Evolutionary conservation across 1,140 invertebrate genomes (phyloP), one percentile per base, ranked within the genome.

Genomic region (Caenorhabditis briggsae): DNA sequence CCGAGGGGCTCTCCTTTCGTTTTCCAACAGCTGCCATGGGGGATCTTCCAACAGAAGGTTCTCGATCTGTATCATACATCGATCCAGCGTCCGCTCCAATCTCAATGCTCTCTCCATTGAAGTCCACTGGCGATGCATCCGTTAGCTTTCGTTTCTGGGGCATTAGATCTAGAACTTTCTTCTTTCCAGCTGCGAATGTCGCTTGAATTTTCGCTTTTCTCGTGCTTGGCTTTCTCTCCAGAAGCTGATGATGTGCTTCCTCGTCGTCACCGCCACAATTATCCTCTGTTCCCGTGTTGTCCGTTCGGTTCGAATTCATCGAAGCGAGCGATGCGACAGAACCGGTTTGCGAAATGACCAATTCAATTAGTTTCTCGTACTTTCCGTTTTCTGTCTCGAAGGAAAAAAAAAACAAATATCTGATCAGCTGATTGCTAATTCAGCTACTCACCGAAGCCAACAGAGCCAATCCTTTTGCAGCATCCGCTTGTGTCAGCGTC

Each of bases 161-260:
- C 82, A 87, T 87, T 16, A 87, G 70, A 59, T 84, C 82, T 9
- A 87, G 33, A 43, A 87, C 82, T 56, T 82, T 87, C 55, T 64
- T 84, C 86, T 87, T 87, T 58, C 86, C 86, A 41, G 86, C 86
- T 7, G 87, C 56, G 6, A 87, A 53, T 0, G 86, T 82, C 9
- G 61, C 86, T 23, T 83, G 59, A 5, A 86, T 55, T 41, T 83
- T 61, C 2, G 70, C 70, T 78, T 78, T 78, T 53, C 84, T 18
- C 1, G 84, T 59, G 25, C 83, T 84, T 9, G 85, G 16, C 3
- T 53, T 41, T n/a, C 56, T 14, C 14, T 86, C 53, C 65, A 74
- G 82, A n/a, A 33, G 33, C 33, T 82, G 43, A 8, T 64, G 50
- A 59, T 55, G 48, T 41, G 64, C 18, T n/a, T 59, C 46, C 3